Evolutionary conservation across 2,888 invertebrate genomes (phyloP).

Genomic region (Callinectes sapidus): DNA sequence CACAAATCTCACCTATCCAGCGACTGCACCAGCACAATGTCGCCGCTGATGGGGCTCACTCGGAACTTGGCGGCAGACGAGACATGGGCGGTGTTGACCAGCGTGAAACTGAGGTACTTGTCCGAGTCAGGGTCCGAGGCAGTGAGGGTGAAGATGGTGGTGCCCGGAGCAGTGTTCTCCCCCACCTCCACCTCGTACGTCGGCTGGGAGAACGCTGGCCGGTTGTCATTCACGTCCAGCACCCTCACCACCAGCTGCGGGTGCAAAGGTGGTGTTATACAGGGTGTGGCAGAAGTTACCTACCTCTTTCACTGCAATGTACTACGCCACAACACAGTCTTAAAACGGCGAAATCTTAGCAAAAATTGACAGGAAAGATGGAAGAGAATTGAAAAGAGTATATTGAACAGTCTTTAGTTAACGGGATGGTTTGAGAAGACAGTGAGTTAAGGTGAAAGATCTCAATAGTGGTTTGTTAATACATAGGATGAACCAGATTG

Average conservation of each 20-base stretch:
- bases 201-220: conserved; percentile 91
- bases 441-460: too few species aligned
- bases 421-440: too few species aligned
- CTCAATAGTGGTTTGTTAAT: too few species aligned
- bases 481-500: too few species aligned
- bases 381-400: too few species aligned
- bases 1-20: conserved; percentile 76
- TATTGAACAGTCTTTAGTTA: too few species aligned
- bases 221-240: conserved; percentile 94
- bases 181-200: conserved; percentile 88
- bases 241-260: conserved; percentile 87
- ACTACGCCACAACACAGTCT: too few species aligned
- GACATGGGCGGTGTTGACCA: conserved; percentile 68
- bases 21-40: conserved; percentile 67
- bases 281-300: neutral
- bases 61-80: conserved; percentile 62
- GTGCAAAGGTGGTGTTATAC: neutral
- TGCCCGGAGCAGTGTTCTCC: conserved; percentile 87
- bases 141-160: conserved; percentile 84
- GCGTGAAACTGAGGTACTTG: conserved; percentile 64
- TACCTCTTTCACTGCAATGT: too few species aligned
- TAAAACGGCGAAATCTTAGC: too few species aligned
- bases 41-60: conserved; percentile 65
- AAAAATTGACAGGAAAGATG: too few species aligned
- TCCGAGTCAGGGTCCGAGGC: conserved; percentile 82